Evolutionary conservation across 2,888 invertebrate genomes (phyloP), one percentile per base, ranked within the genome.

Genomic region (Arctia plantaginis): DNA sequence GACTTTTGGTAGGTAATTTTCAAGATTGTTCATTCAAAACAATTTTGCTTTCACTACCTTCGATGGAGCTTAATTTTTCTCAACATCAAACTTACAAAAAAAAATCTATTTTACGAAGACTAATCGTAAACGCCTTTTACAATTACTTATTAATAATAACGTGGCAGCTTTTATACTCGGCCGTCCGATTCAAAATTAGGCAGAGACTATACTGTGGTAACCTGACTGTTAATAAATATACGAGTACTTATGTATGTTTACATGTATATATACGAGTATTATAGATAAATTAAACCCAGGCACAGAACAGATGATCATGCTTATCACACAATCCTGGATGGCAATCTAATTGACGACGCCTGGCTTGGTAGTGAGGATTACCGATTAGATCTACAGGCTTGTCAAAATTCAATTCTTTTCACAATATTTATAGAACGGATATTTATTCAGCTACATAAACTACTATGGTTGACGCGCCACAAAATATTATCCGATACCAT

Each of bases 401-500:
- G n/a, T 55, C 51, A n/a, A 55, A n/a, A 55, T 55, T 55, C 51
- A 59, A 72, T 72, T 44, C 18, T 10, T 64, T 73, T 30, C 27
- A 30, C 39, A 69, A 51, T 65, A 20, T 23, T 55, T 6, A 18
- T 30, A 0, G 7, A 72, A 72, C 66, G n/a, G 39, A 69, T 59
- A 71, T 55, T 62, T 41, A 66, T 69, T 47, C 66, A 62, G 23
- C 27, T 47, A 66, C 66, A 66, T 55, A 75, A 75, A 62, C 71
- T 65, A 71, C 33, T n/a, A 66, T 66, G 27, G 62, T 30, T 33
- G 66, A 64, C 64, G 44, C 66, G 67, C n/a, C 27, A 59, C 66
- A 72, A 72, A 72, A 72, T 67, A 74, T 72, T 62, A 71, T 73
- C 75, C 73, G 74, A 76, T 82, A 81, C 82, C 75, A 68, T 73